Percentiles rank a stretch among this genome's conserved stretches.
Evolutionary conservation across 64 coral and sea anemone species (phyloP).

Genomic region (Acropora tenuis): DNA sequence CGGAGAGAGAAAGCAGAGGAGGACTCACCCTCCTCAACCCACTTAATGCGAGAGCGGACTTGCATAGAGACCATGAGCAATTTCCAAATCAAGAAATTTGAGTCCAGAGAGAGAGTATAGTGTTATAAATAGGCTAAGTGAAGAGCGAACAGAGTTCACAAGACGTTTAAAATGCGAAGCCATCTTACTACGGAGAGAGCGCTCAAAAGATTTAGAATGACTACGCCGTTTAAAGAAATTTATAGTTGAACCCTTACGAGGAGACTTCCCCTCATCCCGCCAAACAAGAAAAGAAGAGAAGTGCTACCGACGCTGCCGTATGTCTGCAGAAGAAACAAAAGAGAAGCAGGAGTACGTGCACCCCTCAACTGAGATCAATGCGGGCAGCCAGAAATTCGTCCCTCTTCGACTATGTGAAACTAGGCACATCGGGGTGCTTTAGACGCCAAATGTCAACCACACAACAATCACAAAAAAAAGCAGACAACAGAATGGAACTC

Average conservation of each 20-base stretch:
- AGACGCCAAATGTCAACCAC: background rate
- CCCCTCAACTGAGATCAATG: too few species aligned
- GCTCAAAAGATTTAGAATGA: background rate
- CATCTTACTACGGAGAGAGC: background rate
- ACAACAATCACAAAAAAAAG: background rate
- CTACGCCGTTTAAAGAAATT: too few species aligned
- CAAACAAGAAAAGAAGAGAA: too few species aligned
- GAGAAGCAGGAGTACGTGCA: too few species aligned
- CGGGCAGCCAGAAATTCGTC: too few species aligned
- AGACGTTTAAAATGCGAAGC: too few species aligned
- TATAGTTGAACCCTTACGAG: too few species aligned
- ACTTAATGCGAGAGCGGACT: constrained; percentile 33
- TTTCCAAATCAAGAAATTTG: background rate
- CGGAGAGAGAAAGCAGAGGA: constrained; percentile 45
- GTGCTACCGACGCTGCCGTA: background rate
- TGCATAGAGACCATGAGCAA: background rate
- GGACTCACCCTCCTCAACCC: constrained; percentile 61
- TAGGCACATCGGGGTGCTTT: background rate
- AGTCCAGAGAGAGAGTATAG: background rate
- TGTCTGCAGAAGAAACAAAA: constrained; percentile 27
- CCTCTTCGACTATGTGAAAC: too few species aligned
- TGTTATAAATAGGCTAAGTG: background rate
- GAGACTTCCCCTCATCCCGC: too few species aligned
- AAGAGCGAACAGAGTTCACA: background rate
- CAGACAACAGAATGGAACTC: background rate